Evolutionary conservation across 1,140 invertebrate genomes (phyloP), one percentile per base, ranked within the genome.

Genomic region (Scaptomyza graminum): DNA sequence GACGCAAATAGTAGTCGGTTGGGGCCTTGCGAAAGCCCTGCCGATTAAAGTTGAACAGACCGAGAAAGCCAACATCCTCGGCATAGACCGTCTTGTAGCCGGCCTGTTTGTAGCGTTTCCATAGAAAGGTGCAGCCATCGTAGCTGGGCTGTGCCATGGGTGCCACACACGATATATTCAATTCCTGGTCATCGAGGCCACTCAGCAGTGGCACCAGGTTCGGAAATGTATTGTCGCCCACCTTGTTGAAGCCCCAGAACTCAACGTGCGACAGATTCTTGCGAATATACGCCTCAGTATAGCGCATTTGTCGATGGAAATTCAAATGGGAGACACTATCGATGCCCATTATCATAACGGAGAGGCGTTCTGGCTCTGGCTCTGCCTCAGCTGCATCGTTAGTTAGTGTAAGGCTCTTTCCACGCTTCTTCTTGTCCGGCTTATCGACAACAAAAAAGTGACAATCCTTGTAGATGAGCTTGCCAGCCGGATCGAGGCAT

Each of bases 321-420:
- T 98, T 97, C 51, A 97, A 92, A 49, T 96, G 93, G 0, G 97
- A 98, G 1, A 98, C 94, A 0, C 96, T 95, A 89, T 98, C 97
- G 12, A 98, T 93, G 0, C 97, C 97, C n/a, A 98, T 90, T 9
- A 98, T 92, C 18, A 98, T 92, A 0, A 98, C 93, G 0, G 90
- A 91, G 11, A 91, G 94, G 90, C 47, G 78, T 76, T 39, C 88
- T 34, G 7, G 31, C 28, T 46, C 34, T 0, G 41, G 7, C 4
- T n/a, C 37, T 12, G 22, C 7, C 28, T 43, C 34, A 0, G 41
- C 12, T 12, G 16, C 9, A 22, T 22, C 1, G 15, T 44, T 18
- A 1, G 16, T 41, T 46, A 16, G 13, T 16, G 11, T 82, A 11
- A 61, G 5, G 25, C 4, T 13, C 3, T 50, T 5, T 1, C 2